Evolutionary conservation across 2,888 invertebrate genomes (phyloP), one percentile per base, ranked within the genome.

Genomic region (Alentia gelatinosa): DNA sequence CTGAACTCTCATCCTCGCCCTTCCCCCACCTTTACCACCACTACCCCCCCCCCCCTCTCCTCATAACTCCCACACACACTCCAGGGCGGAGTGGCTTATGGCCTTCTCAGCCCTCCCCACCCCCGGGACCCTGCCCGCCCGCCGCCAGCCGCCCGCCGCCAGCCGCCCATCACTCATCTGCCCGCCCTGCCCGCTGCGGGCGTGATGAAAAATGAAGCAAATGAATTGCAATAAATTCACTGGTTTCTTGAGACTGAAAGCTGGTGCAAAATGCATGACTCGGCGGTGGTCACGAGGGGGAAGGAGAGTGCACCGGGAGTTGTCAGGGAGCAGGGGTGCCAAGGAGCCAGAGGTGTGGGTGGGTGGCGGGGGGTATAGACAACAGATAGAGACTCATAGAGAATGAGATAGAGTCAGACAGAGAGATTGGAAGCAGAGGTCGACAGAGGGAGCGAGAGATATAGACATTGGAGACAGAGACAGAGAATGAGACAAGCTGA

Each of bases 141-240:
- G 79, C 79, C 79, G 79, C 35, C 79, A 35, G 12, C 35, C 1
- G 1, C 15, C 15, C 86, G 79, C 79, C 79, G 79, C 35, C 79
- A 35, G 12, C 35, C 1, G 1, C 15, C 15, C 86, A 86, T 86
- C 42, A 86, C 47, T 86, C 86, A 86, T 86, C 86, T 33, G 4
- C 12, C 47, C 26, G 1, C 50, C 30, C 50, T 33, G 4, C 12
- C 47, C 26, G 1, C 50, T 42, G 33, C 15, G n/a, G 86, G 86
- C 33, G 26, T 42, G 47, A 50, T 86, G 86, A 86, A 86, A 86
- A 86, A 86, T 86, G 50, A 86, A 50, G 86, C 47, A 86, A 86
- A 86, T 86, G 33, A 47, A 86, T 86, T 86, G 19, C 86, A 86
- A 86, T 86, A 86, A 86, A 86, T 86, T 79, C 79, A 35, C 35